Conservation (phyloP, 2,113 vertebrate species). For the Thamnaconus septentrionalis region DNA sequence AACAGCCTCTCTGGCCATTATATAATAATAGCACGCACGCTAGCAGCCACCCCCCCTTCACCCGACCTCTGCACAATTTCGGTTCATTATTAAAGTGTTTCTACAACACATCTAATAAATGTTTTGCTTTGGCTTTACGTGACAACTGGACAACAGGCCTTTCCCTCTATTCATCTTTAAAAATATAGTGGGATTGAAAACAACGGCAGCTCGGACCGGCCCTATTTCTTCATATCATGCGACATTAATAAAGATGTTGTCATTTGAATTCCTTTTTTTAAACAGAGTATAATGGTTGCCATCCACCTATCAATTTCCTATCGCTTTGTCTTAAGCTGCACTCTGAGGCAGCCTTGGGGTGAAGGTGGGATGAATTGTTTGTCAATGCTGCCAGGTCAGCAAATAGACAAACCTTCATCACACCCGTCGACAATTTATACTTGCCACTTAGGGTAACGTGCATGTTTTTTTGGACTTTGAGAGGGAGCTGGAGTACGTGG, state of each 20-base stretch:
- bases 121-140: not conserved
- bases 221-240: no score
- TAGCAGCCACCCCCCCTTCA: no score
- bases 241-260: no score
- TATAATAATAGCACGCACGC: slow-evolving; percentile 41
- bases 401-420: not conserved
- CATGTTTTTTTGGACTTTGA: no score
- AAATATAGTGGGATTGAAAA: slow-evolving; percentile 2
- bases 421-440: no score
- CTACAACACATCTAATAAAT: slow-evolving; percentile 1
- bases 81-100: slow-evolving; percentile 26
- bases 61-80: not conserved
- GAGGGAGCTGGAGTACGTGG: no score
- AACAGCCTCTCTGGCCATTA: slow-evolving; percentile 42
- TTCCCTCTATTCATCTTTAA: not conserved
- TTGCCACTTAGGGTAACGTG: no score
- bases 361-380: not conserved
- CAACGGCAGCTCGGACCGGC: no score
- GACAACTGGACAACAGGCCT: slow-evolving; percentile 1
- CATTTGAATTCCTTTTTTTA: no score
- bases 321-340: not conserved
- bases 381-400: not conserved
- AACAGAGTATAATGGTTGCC: no score
- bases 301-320: no score
- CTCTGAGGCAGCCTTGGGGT: not conserved